Base-by-base conservation (phyloP, 2,797 vertebrate genomes). In the Anniella stebbinsi region DNA sequence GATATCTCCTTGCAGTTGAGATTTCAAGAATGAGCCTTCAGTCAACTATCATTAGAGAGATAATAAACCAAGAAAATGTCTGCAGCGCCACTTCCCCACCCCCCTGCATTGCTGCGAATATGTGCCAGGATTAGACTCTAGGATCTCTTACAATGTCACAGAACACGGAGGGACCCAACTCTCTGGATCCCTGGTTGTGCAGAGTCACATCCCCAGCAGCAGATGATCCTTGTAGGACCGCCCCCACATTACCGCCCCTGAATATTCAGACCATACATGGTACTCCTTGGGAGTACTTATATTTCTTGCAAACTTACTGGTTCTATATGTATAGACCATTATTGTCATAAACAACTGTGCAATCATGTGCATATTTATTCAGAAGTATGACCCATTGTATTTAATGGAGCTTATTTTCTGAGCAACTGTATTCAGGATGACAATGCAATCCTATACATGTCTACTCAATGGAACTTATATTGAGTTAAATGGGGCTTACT, bases 41-140 rank as follows among this genome's bases (percentile, higher is more conserved):
- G 78, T 48, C n/a, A 25, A 82, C 60, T 88, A 82, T 82, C 73
- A 82, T 81, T 45, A 82, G 48, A n/a, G 38, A 73, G 41, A 63
- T 72, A 72, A 88, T 88, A 88, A 73, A 54, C 48, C 12, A 69
- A 77, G 30, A 38, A 87, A n/a, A 87, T 87, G 33, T 78, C 33
- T 80, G 21, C 25, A 72, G 67, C 23, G 54, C 11, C n/a, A 66
- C 9, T 38, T 36, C 66, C 11, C 18, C 30, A 63, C 23, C 4
- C 67, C 21, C 4, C 33, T 23, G 30, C 15, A 67, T 41, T 72
- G 48, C n/a, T 41, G 11, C 33, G 36, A 48, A 15, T 66, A 23
- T 48, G 36, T 10, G 17, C 1, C 18, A 73, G 73, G 45, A 5
- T 4, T 15, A 5, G 28, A 45, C 23, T 2, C 2, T 33, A 30